These are phyloP conservation scores for Petrocephalus zakoni DNA, from an alignment of 2,113 vertebrate genomes.

Conservation along the genomic window DNA sequence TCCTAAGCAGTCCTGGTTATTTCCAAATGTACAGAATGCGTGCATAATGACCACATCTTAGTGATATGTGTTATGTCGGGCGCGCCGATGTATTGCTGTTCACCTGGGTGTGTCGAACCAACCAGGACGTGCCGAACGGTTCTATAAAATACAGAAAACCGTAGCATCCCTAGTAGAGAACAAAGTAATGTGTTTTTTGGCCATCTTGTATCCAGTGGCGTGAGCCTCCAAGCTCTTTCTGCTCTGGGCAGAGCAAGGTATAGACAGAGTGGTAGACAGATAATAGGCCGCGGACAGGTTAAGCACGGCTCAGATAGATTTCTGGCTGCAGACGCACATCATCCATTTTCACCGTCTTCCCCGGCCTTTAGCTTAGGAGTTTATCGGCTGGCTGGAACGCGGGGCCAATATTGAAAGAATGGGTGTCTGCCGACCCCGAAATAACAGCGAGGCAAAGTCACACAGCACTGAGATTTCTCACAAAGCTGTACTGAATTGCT, in stretches of 20 bases:
- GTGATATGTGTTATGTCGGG: no score
- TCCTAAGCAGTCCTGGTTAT: no score
- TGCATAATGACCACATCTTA: no score
- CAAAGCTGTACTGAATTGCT: neutral
- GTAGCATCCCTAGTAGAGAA: no score
- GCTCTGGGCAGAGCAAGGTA: neutral
- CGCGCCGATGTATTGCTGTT: no score
- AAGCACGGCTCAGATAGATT: neutral
- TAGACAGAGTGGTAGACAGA: neutral
- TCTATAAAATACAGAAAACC: no score
- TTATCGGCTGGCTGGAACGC: neutral
- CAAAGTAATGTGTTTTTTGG: neutral
- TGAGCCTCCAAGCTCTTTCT: neutral
- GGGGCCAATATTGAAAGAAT: neutral
- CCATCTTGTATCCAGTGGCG: neutral
- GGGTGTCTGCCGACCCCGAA: neutral
- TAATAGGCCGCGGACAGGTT: neutral
- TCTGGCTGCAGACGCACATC: neutral
- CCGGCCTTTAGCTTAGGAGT: neutral
- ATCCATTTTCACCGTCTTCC: neutral
- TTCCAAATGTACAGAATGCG: no score
- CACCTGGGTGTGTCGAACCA: no score
- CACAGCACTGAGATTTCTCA: neutral
- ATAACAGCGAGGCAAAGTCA: conserved; percentile 10
- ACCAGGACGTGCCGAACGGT: no score